Evolutionary conservation across 1,140 invertebrate species (phyloP).

Genomic region (Pogonus chalceus): DNA sequence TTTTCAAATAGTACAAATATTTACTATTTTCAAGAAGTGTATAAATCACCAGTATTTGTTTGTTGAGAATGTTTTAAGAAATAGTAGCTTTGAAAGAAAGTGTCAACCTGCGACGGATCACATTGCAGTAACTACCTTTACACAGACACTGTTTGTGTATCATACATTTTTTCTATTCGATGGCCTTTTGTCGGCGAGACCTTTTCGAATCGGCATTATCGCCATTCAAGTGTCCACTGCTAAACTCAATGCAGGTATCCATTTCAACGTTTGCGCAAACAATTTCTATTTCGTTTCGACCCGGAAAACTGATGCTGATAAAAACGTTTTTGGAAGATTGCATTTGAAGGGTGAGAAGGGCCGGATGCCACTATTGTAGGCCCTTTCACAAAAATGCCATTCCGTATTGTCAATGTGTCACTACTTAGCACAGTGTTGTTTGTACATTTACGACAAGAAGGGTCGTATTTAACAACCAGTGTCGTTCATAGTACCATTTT

Average conservation of each 20-base stretch:
- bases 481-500: no score
- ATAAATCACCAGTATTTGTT: no score
- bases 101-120: slow-evolving; percentile 2
- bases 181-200: background rate
- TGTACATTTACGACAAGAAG: slow-evolving; percentile 22
- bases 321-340: background rate
- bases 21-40: no score
- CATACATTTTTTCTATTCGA: background rate
- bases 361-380: slow-evolving; percentile 11
- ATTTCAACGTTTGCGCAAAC: slow-evolving; percentile 3
- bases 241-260: background rate
- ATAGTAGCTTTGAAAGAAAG: background rate
- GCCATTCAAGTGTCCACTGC: background rate
- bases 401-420: slow-evolving; percentile 28
- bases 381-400: slow-evolving; percentile 25
- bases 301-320: background rate
- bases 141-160: background rate
- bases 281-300: background rate
- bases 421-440: slow-evolving; percentile 21
- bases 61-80: no score
- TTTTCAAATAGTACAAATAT: no score
- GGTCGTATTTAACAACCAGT: no score
- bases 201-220: background rate
- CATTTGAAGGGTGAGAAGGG: background rate
- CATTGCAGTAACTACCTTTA: background rate